These are phyloP conservation scores for Fregata magnificens DNA, from an alignment of 2,113 vertebrate species.

Conservation along the genomic window DNA sequence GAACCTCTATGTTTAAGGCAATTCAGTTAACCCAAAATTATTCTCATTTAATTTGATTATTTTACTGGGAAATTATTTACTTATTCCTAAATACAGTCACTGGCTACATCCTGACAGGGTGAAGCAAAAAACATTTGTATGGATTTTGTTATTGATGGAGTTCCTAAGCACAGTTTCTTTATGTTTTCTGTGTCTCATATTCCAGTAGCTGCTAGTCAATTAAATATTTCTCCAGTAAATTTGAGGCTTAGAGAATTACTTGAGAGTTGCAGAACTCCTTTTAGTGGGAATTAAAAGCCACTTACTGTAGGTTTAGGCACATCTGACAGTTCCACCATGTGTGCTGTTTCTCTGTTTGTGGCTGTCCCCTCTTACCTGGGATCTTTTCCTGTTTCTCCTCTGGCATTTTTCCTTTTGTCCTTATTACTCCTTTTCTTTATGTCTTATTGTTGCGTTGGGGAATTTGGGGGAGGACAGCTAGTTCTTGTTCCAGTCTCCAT, in stretches of 20 bases:
- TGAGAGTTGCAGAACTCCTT: not conserved
- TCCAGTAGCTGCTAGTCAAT: slow-evolving; percentile 41
- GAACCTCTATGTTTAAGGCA: not conserved
- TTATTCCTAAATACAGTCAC: not conserved
- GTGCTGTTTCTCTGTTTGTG: not conserved
- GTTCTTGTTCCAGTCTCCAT: not conserved
- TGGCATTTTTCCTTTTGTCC: not conserved
- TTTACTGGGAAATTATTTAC: not conserved
- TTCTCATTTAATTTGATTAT: not conserved
- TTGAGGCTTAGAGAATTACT: not conserved
- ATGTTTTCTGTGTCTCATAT: not conserved
- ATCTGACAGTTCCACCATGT: not conserved
- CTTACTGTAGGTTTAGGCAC: not conserved
- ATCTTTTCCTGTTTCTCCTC: not conserved
- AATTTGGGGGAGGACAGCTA: not conserved
- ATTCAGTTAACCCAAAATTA: not conserved
- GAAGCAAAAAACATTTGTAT: not conserved
- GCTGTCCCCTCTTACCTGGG: not conserved
- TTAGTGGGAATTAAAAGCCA: slow-evolving; percentile 6
- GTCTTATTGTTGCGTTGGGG: not conserved
- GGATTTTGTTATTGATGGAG: slow-evolving; percentile 34
- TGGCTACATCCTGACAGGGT: not conserved
- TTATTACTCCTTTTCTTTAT: not conserved
- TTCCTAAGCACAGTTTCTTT: not conserved
- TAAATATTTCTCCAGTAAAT: slow-evolving; percentile 28